phyloP scores from a whole-genome alignment of 37 sponge, comb jelly and placozoan genomes.

The Ephydatia muelleri region DNA sequence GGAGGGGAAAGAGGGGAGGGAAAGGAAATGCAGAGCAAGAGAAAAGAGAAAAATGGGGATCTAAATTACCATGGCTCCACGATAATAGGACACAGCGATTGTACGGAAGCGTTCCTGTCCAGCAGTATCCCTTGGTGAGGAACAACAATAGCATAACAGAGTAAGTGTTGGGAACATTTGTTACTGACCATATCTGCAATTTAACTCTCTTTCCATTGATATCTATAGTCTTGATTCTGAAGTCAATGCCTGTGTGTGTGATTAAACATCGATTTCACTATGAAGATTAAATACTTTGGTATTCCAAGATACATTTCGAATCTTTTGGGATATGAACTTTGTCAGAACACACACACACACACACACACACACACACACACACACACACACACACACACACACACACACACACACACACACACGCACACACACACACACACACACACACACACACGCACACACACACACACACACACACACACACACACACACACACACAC shows the following conservation, averaged over 20 bases:
- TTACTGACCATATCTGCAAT: constrained; percentile 71
- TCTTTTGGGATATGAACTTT: not conserved
- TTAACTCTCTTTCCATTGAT: constrained; percentile 70
- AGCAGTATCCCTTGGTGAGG: constrained; percentile 85
- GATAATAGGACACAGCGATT: constrained; percentile 91
- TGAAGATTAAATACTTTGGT: no score
- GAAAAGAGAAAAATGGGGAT: not conserved
- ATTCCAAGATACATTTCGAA: not conserved
- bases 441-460: constrained; percentile 40
- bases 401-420: constrained; percentile 36
- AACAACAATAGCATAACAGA: not conserved
- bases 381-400: constrained; percentile 22
- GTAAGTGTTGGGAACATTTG: not conserved
- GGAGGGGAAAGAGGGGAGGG: not conserved
- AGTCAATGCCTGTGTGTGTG: constrained; percentile 69
- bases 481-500: no score
- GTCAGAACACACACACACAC: not conserved
- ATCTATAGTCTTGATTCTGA: constrained; percentile 82
- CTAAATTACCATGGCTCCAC: constrained; percentile 90
- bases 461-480: constrained; percentile 18
- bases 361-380: constrained; percentile 4
- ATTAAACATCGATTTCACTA: not conserved
- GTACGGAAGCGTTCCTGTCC: constrained; percentile 97
- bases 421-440: constrained; percentile 31
- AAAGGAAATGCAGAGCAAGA: not conserved